Evolutionary conservation across 2,797 vertebrate species (phyloP).

Genomic region (Natrix natrix): DNA sequence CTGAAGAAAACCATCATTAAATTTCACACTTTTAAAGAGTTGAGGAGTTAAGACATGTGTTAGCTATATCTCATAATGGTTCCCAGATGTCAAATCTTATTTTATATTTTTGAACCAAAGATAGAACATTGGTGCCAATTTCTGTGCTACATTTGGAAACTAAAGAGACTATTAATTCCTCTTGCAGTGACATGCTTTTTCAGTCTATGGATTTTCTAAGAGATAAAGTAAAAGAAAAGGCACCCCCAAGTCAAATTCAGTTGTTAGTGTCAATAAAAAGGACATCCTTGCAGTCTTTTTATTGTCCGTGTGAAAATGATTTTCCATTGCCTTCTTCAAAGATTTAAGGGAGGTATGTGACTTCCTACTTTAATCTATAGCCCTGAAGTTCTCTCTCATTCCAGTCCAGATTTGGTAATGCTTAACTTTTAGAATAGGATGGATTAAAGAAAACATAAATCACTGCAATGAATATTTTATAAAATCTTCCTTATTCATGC

Average conservation of each 20-base stretch:
- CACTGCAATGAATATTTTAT: fast-evolving
- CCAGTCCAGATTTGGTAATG: neutral
- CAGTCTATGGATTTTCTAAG: neutral
- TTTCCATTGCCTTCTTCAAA: neutral
- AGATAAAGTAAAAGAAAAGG: neutral
- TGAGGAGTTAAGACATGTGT: neutral
- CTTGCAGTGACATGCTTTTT: neutral
- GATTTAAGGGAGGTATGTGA: neutral
- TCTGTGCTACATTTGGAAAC: neutral
- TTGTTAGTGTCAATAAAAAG: neutral
- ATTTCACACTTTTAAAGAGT: neutral
- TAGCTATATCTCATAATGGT: neutral
- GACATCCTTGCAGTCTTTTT: neutral
- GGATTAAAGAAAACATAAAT: neutral
- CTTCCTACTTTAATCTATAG: neutral
- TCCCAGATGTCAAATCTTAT: neutral
- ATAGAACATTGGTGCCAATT: neutral
- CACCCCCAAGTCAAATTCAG: neutral
- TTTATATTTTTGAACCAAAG: neutral
- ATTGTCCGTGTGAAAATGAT: neutral
- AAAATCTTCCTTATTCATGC: constrained; percentile 4
- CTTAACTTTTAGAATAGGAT: neutral
- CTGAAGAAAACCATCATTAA: neutral
- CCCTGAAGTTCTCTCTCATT: neutral
- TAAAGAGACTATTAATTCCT: neutral